Percentiles rank a stretch among this genome's conserved stretches.
Evolutionary conservation across 2,797 vertebrate species (phyloP).

Genomic region (Gymnoscopelus braueri): DNA sequence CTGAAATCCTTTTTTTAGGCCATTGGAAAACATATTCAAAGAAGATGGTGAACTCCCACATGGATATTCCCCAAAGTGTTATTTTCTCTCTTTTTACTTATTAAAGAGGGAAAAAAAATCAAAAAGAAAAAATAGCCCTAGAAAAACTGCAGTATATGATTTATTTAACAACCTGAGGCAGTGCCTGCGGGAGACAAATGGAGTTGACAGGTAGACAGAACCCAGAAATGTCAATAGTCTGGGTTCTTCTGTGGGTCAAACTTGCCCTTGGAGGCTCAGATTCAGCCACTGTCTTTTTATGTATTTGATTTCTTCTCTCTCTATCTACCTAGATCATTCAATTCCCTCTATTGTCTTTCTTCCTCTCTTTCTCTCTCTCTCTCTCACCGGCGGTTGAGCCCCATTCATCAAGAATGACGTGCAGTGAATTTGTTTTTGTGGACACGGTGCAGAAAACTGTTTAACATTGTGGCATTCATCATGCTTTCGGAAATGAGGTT

Average conservation of each 20-base stretch:
- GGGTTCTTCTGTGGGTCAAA: slow-evolving; percentile 37
- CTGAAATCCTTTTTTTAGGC: slow-evolving; percentile 16
- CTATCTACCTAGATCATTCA: slow-evolving; percentile 7
- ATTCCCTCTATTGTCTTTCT: slow-evolving; percentile 1
- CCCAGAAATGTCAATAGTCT: slow-evolving; percentile 35
- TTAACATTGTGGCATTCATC: too few relatives aligned
- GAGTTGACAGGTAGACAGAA: slow-evolving; percentile 34
- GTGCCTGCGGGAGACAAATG: slow-evolving; percentile 47
- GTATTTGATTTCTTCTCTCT: slow-evolving; percentile 14
- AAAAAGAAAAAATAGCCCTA: slow-evolving; percentile 38
- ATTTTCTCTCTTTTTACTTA: slow-evolving; percentile 15
- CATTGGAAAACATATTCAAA: slow-evolving; percentile 12
- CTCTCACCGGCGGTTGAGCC: slow-evolving; percentile 15
- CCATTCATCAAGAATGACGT: too few relatives aligned
- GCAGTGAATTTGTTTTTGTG: too few relatives aligned
- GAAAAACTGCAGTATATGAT: slow-evolving; percentile 44
- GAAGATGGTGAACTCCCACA: slow-evolving; percentile 15
- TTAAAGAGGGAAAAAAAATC: too few relatives aligned
- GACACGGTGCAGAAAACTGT: too few relatives aligned
- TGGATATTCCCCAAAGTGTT: slow-evolving; percentile 27
- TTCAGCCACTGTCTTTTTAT: slow-evolving; percentile 22
- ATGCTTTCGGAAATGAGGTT: too few relatives aligned
- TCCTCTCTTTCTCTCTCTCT: slow-evolving; percentile 1
- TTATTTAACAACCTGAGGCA: slow-evolving; percentile 61
- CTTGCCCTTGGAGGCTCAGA: slow-evolving; percentile 50